Conservation (phyloP, 2,797 vertebrate species). For the Oreortyx pictus region DNA sequence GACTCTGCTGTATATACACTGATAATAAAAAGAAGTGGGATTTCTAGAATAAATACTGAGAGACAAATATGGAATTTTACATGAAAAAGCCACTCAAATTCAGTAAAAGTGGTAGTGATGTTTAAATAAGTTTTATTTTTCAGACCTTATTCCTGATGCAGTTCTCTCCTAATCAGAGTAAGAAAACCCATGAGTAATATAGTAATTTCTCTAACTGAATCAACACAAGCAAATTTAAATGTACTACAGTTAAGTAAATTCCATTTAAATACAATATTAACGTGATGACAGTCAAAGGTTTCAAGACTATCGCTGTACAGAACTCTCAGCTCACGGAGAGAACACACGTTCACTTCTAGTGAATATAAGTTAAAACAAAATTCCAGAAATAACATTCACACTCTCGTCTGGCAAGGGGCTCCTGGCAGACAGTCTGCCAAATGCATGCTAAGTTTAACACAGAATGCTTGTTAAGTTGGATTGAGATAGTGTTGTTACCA, state of each 20-base stretch:
- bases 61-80: neutral
- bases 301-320: neutral
- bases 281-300: neutral
- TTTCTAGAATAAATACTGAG: neutral
- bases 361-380: neutral
- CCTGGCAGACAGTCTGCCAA: neutral
- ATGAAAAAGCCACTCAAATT: neutral
- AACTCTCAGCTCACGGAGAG: neutral
- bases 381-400: neutral
- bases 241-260: neutral
- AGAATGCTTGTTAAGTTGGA: accelerated
- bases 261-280: neutral
- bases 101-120: neutral
- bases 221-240: neutral
- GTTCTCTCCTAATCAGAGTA: neutral
- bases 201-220: neutral
- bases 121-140: neutral
- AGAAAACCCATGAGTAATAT: neutral
- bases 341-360: neutral
- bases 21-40: neutral
- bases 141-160: neutral
- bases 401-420: neutral
- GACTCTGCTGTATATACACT: neutral
- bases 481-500: neutral
- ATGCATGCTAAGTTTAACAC: neutral